Evolutionary conservation across 2,797 vertebrate species (phyloP), one percentile per base, ranked within the genome.

Genomic region (Sebastes vulpes): DNA sequence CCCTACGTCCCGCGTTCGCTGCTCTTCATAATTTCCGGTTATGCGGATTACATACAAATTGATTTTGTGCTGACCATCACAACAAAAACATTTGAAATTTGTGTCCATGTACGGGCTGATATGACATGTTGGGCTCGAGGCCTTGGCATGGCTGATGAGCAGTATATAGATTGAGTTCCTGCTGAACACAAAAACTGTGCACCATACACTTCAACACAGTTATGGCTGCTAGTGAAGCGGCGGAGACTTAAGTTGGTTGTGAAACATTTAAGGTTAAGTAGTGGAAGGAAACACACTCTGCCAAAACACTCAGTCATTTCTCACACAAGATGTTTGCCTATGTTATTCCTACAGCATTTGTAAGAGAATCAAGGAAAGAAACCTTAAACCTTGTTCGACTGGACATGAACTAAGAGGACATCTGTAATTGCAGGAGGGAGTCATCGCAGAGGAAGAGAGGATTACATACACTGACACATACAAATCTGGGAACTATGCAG

Each of bases 281-380:
- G 82, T 86, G 87, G 84, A 89, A 89, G 89, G 87, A 90, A 90
- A 84, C 75, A 54, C 23, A 5, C n/a, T 14, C 68, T 81, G 89
- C 78, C 84, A 88, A 85, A 80, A 65, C 70, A 63, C 59, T 73
- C 54, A 76, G 77, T 78, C 68, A 29, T 78, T 81, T 85, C 77
- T 85, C 75, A 80, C 75, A 67, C 48, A 9, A 79, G 60, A 86
- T 54, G 75, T 73, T 79, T 81, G 69, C 68, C 74, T 10, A 23
- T 64, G 84, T 82, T 72, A 64, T 80, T 85, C 46, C 58, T 72
- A 6, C 26, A 48, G 18, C 68, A 61, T 81, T 69, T 72, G 67
- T 59, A 38, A 66, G 26, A 79, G 76, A 81, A 75, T 75, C 32
- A 79, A 74, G 59, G 28, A 23, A 75, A 61, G 61, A 85, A 88